Evolutionary conservation across 2,113 vertebrate species (phyloP).

Genomic region (Lycaon pictus): DNA sequence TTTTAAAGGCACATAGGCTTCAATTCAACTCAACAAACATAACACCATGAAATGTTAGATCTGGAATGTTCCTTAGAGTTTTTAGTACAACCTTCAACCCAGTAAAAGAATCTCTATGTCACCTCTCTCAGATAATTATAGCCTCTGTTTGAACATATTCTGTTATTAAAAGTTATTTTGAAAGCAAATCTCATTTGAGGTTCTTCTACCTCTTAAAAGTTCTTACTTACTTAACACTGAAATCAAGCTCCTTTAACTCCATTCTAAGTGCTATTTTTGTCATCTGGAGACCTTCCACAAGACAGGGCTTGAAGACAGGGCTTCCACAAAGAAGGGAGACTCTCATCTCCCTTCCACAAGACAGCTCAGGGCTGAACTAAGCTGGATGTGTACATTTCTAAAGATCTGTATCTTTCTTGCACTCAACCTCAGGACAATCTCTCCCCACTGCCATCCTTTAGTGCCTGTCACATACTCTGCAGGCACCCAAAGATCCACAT

Average conservation of each 20-base stretch:
- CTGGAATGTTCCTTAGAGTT: constrained; percentile 38
- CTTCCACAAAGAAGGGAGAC: background rate
- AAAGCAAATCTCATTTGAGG: background rate
- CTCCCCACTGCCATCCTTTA: background rate
- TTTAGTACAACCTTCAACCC: constrained; percentile 33
- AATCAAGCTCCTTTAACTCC: background rate
- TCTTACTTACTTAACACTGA: background rate
- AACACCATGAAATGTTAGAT: constrained; percentile 9
- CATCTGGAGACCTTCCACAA: background rate
- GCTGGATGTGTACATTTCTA: background rate
- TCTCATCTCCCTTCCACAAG: background rate
- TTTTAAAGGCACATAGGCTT: constrained; percentile 48
- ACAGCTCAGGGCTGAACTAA: background rate
- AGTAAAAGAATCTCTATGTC: background rate
- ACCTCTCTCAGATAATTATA: constrained; percentile 54
- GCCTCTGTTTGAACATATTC: constrained; percentile 32
- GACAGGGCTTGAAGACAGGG: background rate
- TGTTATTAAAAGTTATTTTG: constrained; percentile 47
- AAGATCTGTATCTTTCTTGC: background rate
- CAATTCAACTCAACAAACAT: constrained; percentile 20
- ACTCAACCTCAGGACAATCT: background rate
- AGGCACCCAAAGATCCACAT: background rate
- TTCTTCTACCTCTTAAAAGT: background rate
- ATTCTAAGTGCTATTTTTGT: background rate
- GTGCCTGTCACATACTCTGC: background rate